Conservation (phyloP, 2,797 vertebrate species). For the Peromyscus aztecus region DNA sequence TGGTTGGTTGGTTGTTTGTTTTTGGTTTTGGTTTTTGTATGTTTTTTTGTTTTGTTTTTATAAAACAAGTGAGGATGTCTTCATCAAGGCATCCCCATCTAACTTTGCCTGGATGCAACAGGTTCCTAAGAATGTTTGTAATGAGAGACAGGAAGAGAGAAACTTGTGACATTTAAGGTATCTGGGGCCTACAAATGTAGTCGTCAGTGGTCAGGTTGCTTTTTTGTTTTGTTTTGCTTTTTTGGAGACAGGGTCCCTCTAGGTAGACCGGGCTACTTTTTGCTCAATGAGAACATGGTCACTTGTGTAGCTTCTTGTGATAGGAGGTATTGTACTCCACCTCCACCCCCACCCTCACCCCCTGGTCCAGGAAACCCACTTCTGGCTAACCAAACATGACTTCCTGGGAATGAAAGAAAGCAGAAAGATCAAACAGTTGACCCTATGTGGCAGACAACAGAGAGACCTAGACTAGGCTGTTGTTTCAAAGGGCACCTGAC, state of each 20-base stretch:
- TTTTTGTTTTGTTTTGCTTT: background rate
- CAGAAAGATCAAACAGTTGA: background rate
- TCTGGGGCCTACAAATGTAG: background rate
- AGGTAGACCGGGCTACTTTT: background rate
- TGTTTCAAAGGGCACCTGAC: background rate
- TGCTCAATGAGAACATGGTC: background rate
- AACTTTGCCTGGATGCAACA: background rate
- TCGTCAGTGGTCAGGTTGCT: background rate
- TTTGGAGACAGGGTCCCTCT: background rate
- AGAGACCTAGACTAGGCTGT: background rate
- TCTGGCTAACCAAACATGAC: background rate
- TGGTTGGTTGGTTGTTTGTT: accelerated
- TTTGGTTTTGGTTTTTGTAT: background rate
- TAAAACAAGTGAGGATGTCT: background rate
- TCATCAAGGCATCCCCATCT: background rate
- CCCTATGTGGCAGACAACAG: background rate
- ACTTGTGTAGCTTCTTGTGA: background rate
- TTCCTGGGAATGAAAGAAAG: background rate
- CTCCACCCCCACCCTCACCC: background rate
- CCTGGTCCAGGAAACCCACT: background rate
- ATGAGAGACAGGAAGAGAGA: background rate
- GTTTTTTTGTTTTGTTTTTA: background rate
- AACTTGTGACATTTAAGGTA: background rate
- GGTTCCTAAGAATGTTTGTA: conserved; percentile 19
- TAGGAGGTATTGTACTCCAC: background rate